A percentile compares a stretch with the other conserved stretches of the same genome.
phyloP scores from a whole-genome alignment of 1,140 invertebrate genomes.

The Drosophila pectinifera region DNA sequence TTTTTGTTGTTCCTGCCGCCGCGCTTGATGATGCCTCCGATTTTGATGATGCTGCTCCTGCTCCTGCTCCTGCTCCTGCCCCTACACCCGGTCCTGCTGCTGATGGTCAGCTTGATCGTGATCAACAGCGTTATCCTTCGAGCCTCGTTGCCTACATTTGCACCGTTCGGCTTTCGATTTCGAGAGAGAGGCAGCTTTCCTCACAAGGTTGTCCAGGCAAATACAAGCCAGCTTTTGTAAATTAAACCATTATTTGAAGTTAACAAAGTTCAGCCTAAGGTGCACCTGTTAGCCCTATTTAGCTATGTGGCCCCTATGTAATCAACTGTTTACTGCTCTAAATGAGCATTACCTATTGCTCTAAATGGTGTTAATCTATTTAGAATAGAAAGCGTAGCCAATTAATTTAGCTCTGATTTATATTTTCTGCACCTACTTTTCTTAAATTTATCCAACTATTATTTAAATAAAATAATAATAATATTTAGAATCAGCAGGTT shows the following conservation, averaged over 20 bases:
- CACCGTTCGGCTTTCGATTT: constrained; percentile 26
- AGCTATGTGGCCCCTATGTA: too few relatives aligned
- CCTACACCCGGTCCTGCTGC: constrained; percentile 40
- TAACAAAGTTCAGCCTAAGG: not conserved
- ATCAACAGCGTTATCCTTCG: constrained; percentile 48
- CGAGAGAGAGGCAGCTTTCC: constrained; percentile 12
- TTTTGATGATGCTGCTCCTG: constrained; percentile 57
- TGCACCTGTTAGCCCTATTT: not conserved
- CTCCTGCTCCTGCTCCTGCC: constrained; percentile 35
- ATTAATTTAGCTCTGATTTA: too few relatives aligned
- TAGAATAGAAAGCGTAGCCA: too few relatives aligned
- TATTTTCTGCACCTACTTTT: too few relatives aligned
- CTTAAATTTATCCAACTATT: too few relatives aligned
- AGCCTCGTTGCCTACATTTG: constrained; percentile 31
- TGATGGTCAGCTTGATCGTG: constrained; percentile 35
- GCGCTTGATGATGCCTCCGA: constrained; percentile 62
- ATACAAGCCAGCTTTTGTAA: not conserved
- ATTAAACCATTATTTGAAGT: not conserved
- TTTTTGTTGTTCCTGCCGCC: constrained; percentile 36
- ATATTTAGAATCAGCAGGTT: too few relatives aligned
- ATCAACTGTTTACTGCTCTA: too few relatives aligned
- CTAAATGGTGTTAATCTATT: too few relatives aligned
- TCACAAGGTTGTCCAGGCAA: not conserved
- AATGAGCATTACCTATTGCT: too few relatives aligned
- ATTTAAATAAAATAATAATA: too few relatives aligned